phyloP scores from a whole-genome alignment of 1,140 invertebrate species.

The Drosophila murphyi region DNA sequence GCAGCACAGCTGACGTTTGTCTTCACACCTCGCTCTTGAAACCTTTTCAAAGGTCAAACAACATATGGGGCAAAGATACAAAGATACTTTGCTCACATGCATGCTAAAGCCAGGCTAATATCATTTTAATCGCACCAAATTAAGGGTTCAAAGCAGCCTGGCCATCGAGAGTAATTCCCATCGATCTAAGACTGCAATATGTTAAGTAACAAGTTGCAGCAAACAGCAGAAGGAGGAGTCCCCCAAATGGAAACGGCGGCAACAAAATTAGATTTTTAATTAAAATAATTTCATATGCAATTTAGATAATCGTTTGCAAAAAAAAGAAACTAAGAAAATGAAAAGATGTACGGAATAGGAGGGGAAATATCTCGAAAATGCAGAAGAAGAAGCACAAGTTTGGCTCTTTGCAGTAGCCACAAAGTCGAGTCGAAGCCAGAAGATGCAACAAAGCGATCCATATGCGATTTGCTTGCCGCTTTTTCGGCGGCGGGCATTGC shows the following conservation, averaged over 20 bases:
- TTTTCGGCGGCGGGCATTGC: conserved; percentile 60
- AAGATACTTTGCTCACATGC: not conserved
- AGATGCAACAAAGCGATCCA: conserved; percentile 48
- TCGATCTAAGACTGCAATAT: conserved; percentile 38
- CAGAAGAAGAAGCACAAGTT: conserved; percentile 8
- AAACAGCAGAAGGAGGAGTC: conserved; percentile 3
- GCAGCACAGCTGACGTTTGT: conserved; percentile 62
- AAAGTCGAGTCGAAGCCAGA: conserved; percentile 22
- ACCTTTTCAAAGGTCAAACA: conserved; percentile 24
- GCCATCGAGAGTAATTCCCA: conserved; percentile 47
- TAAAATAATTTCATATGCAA: conserved; percentile 85
- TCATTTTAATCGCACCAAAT: conserved; percentile 81
- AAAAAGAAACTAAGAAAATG: conserved; percentile 20
- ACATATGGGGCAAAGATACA: conserved; percentile 54
- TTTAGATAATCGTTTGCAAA: conserved; percentile 84
- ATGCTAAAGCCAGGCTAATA: conserved; percentile 57
- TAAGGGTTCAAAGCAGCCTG: conserved; percentile 57
- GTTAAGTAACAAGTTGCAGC: conserved; percentile 31
- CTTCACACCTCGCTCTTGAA: conserved; percentile 69
- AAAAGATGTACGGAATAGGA: conserved; percentile 22
- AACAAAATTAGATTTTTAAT: conserved; percentile 84
- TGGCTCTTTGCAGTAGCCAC: conserved; percentile 15
- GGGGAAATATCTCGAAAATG: conserved; percentile 28
- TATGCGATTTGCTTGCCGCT: conserved; percentile 78
- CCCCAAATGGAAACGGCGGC: conserved; percentile 26